These are phyloP conservation scores for Echiichthys vipera DNA, from an alignment of 2,797 vertebrate species.

Conservation along the genomic window DNA sequence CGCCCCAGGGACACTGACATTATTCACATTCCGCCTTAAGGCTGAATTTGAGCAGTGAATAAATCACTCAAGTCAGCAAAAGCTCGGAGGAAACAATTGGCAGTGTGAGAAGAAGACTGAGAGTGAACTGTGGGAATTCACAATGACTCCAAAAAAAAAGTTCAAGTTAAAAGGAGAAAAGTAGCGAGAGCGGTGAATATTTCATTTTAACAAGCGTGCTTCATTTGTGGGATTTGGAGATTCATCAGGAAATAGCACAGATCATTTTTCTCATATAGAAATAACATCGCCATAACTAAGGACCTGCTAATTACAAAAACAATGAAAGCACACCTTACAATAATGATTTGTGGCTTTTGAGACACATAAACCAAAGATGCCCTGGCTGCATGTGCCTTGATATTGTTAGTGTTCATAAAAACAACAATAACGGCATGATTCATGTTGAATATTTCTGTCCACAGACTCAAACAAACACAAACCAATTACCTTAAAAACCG, in stretches of 20 bases:
- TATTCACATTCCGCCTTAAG: slow-evolving; percentile 54
- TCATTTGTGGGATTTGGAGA: slow-evolving; percentile 12
- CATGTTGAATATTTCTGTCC: slow-evolving; percentile 24
- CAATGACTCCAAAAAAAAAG: slow-evolving; percentile 16
- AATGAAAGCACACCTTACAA: slow-evolving; percentile 13
- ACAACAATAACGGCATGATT: slow-evolving; percentile 30
- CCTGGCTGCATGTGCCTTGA: background rate
- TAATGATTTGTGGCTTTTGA: slow-evolving; percentile 28
- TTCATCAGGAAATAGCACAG: slow-evolving; percentile 7
- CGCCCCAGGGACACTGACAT: slow-evolving; percentile 32
- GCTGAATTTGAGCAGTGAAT: slow-evolving; percentile 60
- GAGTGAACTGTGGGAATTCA: slow-evolving; percentile 29
- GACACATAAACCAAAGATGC: background rate
- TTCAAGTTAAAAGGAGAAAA: slow-evolving; percentile 7
- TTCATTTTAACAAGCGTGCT: slow-evolving; percentile 33
- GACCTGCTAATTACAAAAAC: slow-evolving; percentile 15
- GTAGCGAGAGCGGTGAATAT: background rate
- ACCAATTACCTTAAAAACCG: slow-evolving; percentile 44
- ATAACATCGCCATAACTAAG: slow-evolving; percentile 14
- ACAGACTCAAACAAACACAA: slow-evolving; percentile 20
- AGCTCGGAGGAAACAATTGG: slow-evolving; percentile 37
- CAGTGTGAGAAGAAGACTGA: slow-evolving; percentile 23
- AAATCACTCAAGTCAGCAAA: slow-evolving; percentile 55
- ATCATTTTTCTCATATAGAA: background rate
- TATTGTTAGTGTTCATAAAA: slow-evolving; percentile 40